A percentile compares a stretch with the other conserved stretches of the same genome.
phyloP scores from a whole-genome alignment of 2,888 invertebrate genomes.

The Drosophila merina region DNA sequence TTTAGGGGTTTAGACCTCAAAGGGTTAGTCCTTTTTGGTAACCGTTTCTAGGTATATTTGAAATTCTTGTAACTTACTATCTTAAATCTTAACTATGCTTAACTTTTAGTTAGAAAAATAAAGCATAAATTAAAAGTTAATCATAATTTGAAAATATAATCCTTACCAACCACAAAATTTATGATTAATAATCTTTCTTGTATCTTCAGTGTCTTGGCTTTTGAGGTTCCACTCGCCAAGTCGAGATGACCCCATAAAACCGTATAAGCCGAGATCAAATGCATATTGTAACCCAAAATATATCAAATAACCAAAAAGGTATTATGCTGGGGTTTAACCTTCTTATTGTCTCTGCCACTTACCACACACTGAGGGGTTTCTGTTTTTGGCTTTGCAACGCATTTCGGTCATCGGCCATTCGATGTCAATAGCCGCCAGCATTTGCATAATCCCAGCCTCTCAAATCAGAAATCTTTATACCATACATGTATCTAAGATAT shows the following conservation, averaged over 20 bases:
- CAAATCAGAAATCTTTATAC: slow-evolving; percentile 5
- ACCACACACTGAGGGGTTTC: slow-evolving; percentile 55
- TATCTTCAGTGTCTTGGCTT: background rate
- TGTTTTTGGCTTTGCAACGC: slow-evolving; percentile 21
- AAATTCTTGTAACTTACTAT: too few relatives aligned
- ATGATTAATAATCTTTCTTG: background rate
- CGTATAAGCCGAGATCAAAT: slow-evolving; percentile 38
- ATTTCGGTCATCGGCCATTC: slow-evolving; percentile 2
- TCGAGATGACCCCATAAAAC: slow-evolving; percentile 39
- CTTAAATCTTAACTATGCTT: too few relatives aligned
- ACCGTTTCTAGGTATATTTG: too few relatives aligned
- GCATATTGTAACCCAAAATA: slow-evolving; percentile 19
- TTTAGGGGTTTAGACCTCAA: too few relatives aligned
- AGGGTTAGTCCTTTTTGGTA: too few relatives aligned
- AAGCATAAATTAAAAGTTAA: background rate
- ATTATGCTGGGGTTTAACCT: slow-evolving; percentile 64
- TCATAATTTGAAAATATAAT: background rate
- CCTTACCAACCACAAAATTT: background rate
- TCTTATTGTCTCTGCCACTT: slow-evolving; percentile 70
- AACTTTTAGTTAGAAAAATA: too few relatives aligned
- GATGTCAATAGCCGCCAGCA: slow-evolving; percentile 30
- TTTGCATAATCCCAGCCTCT: slow-evolving; percentile 47
- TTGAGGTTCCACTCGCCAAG: slow-evolving; percentile 27
- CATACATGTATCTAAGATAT: slow-evolving; percentile 8
- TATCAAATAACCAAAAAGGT: slow-evolving; percentile 41